These are phyloP conservation scores for Vulpes vulpes DNA, from an alignment of 2,113 vertebrate species.

Conservation along the genomic window DNA sequence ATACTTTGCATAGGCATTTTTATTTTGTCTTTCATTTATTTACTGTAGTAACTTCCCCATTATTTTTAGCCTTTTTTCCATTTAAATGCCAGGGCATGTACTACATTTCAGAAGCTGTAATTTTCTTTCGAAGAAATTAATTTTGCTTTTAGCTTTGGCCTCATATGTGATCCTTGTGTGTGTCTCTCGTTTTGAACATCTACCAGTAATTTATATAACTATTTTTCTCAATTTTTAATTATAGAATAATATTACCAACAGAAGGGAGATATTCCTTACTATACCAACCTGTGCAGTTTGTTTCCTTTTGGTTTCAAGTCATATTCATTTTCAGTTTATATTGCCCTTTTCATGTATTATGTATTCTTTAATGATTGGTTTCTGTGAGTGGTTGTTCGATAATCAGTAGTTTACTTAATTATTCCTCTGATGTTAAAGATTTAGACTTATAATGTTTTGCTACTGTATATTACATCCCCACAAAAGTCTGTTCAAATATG, in stretches of 20 bases:
- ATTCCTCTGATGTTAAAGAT: background rate
- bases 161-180: background rate
- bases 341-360: background rate
- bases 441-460: background rate
- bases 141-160: conserved; percentile 7
- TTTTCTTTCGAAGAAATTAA: conserved; percentile 20
- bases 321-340: background rate
- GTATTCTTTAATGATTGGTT: background rate
- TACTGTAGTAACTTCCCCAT: background rate
- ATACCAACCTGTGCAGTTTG: background rate
- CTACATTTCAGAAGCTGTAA: background rate
- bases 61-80: background rate
- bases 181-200: conserved; percentile 13
- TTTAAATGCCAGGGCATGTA: background rate
- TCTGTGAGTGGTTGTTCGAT: background rate
- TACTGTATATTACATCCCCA: background rate
- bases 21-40: conserved; percentile 23
- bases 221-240: conserved; percentile 11
- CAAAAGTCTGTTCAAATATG: background rate
- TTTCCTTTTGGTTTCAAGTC: background rate
- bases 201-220: background rate
- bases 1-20: background rate
- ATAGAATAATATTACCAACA: background rate
- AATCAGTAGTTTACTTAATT: background rate
- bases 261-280: background rate